These are phyloP conservation scores for Aldabrachelys gigantea DNA, from an alignment of 2,113 vertebrate species.

Conservation along the genomic window DNA sequence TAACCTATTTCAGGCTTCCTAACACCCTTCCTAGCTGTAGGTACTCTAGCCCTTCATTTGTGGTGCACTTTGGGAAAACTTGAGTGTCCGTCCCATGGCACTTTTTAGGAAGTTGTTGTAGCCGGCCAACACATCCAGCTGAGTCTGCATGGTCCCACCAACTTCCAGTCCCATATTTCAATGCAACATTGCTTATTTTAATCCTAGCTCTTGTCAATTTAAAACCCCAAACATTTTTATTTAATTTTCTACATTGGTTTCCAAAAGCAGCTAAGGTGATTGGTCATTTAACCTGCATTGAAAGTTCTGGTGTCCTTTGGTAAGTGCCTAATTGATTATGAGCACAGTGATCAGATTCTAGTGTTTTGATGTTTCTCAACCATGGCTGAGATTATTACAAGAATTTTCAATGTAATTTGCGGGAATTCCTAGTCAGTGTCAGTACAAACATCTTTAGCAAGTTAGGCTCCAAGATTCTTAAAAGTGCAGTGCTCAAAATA, in stretches of 20 bases:
- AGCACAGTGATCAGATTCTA: background rate
- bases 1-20: too few species aligned
- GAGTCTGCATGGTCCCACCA: background rate
- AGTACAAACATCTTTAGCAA: background rate
- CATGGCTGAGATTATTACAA: background rate
- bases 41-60: too few species aligned
- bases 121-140: too few species aligned
- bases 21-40: too few species aligned
- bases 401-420: background rate
- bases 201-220: background rate
- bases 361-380: background rate
- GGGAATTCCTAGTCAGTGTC: background rate
- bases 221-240: background rate
- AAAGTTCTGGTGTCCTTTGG: rapidly evolving
- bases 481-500: background rate
- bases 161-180: background rate
- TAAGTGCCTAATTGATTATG: background rate
- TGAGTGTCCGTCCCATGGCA: too few species aligned
- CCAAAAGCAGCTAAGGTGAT: background rate
- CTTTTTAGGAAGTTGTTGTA: too few species aligned
- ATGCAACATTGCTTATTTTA: background rate
- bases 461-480: background rate
- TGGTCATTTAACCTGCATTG: background rate
- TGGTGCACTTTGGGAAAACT: too few species aligned
- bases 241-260: background rate